A percentile compares a stretch with the other conserved stretches of the same genome.
Conservation (phyloP, 2,113 vertebrate species). For the Chauna torquata region DNA sequence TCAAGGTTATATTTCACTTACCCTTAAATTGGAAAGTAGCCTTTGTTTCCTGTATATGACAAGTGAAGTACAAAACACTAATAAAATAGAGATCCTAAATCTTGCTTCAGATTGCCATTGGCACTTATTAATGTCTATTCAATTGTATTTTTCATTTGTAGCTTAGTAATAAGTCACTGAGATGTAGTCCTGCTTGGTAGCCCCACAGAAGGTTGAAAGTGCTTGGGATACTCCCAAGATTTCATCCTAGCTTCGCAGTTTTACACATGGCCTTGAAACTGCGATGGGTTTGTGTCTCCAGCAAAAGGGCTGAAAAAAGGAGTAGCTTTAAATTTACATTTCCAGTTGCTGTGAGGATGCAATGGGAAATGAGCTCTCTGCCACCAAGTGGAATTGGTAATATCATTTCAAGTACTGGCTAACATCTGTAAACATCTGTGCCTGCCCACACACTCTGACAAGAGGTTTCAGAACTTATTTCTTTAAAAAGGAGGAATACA, state of each 20-base stretch:
- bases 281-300: background rate
- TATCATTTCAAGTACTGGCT: background rate
- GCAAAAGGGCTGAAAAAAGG: background rate
- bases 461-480: background rate
- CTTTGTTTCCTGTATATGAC: background rate
- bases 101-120: background rate
- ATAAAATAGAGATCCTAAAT: background rate
- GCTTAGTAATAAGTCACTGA: background rate
- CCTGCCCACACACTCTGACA: background rate
- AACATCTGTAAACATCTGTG: background rate
- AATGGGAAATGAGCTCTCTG: background rate
- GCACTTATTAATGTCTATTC: background rate
- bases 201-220: background rate
- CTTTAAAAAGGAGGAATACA: constrained; percentile 43
- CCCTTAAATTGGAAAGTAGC: background rate
- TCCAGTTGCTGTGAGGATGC: background rate
- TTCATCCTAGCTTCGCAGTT: background rate
- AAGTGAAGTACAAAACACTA: background rate
- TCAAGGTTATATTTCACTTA: background rate
- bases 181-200: background rate
- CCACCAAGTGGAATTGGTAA: background rate
- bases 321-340: background rate
- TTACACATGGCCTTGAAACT: background rate
- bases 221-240: background rate
- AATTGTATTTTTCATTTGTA: background rate